These are phyloP conservation scores for Notamacropus eugenii DNA, from an alignment of 2,797 vertebrate genomes.

Conservation along the genomic window DNA sequence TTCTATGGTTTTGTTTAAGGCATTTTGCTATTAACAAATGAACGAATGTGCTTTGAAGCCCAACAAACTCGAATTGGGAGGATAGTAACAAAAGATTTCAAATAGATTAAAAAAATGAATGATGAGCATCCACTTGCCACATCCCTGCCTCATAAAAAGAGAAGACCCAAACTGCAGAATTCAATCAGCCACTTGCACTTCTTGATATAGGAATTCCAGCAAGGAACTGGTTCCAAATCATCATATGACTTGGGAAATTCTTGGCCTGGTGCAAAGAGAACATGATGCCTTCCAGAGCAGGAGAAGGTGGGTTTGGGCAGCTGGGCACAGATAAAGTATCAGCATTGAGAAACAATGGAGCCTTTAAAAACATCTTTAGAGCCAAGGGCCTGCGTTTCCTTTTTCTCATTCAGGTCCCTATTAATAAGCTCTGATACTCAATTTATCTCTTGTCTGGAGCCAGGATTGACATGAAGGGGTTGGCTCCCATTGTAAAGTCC, in stretches of 20 bases:
- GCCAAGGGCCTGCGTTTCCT: not conserved
- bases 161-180: conserved; percentile 15
- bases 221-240: not conserved
- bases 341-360: not conserved
- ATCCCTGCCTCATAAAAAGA: conserved; percentile 56
- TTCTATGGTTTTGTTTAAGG: conserved; percentile 67
- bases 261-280: conserved; percentile 13
- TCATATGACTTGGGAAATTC: conserved; percentile 22
- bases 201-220: not conserved
- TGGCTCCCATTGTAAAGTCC: not conserved
- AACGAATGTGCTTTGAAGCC: conserved; percentile 44
- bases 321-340: not conserved
- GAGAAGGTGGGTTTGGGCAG: not conserved
- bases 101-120: conserved; percentile 56
- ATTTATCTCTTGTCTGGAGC: not conserved
- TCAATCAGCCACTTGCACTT: not conserved
- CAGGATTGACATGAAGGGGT: not conserved
- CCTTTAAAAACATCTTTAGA: not conserved
- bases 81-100: conserved; percentile 48
- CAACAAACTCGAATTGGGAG: conserved; percentile 57
- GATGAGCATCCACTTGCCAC: not conserved
- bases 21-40: conserved; percentile 65
- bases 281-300: not conserved
- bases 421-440: conserved; percentile 10
- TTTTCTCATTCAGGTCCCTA: not conserved